These are phyloP conservation scores for Pocillopora grandis DNA, from an alignment of 92 coral and sea anemone genomes.

Conservation along the genomic window DNA sequence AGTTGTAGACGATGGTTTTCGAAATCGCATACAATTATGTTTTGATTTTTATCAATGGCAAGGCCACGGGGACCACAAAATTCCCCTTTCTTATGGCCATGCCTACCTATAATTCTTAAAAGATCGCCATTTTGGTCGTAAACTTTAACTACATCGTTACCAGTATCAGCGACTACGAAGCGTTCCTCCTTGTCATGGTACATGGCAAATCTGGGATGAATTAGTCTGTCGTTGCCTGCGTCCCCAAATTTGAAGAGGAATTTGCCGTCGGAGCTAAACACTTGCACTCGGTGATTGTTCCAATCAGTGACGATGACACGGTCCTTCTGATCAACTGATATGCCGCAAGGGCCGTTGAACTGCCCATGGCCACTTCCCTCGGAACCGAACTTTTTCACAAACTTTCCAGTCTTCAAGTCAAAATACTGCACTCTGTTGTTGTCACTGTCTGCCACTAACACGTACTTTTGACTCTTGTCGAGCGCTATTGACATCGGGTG, in stretches of 20 bases:
- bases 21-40: conserved; percentile 83
- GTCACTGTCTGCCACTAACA: conserved; percentile 83
- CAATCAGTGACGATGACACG: conserved; percentile 89
- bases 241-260: conserved; percentile 91
- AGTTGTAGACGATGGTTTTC: conserved; percentile 87
- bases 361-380: conserved; percentile 78
- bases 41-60: conserved; percentile 73
- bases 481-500: conserved; percentile 91
- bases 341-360: conserved; percentile 91
- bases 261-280: conserved; percentile 74
- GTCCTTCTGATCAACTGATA: conserved; percentile 75
- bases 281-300: conserved; percentile 90
- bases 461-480: conserved; percentile 62
- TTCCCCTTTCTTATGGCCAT: conserved; percentile 80
- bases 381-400: conserved; percentile 69
- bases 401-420: conserved; percentile 82
- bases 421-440: conserved; percentile 87
- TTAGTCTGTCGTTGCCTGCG: conserved; percentile 69
- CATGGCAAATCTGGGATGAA: conserved; percentile 83
- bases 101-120: conserved; percentile 63
- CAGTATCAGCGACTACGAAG: conserved; percentile 87
- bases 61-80: conserved; percentile 84
- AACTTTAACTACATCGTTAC: conserved; percentile 84
- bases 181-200: conserved; percentile 68
- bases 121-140: conserved; percentile 80